These are phyloP conservation scores for Tautogolabrus adspersus DNA, from an alignment of 2,113 vertebrate species.

Conservation along the genomic window DNA sequence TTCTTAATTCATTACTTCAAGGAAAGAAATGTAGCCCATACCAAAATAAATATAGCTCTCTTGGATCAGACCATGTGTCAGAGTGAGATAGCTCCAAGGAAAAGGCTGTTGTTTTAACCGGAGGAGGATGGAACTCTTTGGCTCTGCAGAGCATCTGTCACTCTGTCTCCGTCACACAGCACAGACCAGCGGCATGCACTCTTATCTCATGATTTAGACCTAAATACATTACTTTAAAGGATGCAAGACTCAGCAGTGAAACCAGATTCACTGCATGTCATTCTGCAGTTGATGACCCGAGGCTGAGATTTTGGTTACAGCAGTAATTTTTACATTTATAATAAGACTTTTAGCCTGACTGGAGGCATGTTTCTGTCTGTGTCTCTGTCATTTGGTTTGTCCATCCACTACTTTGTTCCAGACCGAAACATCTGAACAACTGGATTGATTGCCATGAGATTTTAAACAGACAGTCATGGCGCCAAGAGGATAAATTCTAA, in stretches of 20 bases:
- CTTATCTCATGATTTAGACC: constrained; percentile 68
- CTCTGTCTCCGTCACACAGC: constrained; percentile 72
- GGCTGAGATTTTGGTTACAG: constrained; percentile 1
- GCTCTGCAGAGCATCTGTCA: constrained; percentile 80
- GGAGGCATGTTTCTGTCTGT: neutral
- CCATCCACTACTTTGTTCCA: neutral
- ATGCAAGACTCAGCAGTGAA: constrained; percentile 39
- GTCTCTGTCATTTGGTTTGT: neutral
- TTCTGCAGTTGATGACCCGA: constrained; percentile 39
- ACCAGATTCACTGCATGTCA: constrained; percentile 45
- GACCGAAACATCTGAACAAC: constrained; percentile 1
- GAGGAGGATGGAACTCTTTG: constrained; percentile 78
- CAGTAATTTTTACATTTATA: neutral
- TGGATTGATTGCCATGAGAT: neutral
- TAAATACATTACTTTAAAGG: constrained; percentile 66
- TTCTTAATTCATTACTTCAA: constrained; percentile 86
- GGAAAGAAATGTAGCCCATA: constrained; percentile 78
- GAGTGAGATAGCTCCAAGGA: constrained; percentile 74
- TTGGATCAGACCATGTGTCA: constrained; percentile 77
- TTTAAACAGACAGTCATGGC: neutral
- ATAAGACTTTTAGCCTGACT: neutral
- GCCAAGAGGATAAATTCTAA: neutral
- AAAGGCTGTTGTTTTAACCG: constrained; percentile 79
- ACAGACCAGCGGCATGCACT: constrained; percentile 37
- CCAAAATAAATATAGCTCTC: constrained; percentile 82